A percentile compares a stretch with the other conserved stretches of the same genome.
Conservation (phyloP, 2,113 vertebrate genomes). For the Pedionomus torquatus region DNA sequence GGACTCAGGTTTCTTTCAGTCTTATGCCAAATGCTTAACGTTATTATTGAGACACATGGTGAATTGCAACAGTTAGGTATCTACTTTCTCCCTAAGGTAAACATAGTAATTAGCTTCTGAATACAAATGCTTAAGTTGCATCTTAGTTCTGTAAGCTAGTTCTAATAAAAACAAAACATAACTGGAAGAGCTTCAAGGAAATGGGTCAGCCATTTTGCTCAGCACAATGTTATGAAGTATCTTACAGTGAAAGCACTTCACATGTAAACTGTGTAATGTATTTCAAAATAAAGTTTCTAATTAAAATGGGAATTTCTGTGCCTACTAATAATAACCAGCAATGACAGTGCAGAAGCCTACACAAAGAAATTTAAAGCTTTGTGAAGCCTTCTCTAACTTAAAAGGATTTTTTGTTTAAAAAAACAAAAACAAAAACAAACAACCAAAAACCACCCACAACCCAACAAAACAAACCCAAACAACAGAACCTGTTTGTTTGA, state of each 20-base stretch:
- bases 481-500: neutral
- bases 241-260: slow-evolving; percentile 32
- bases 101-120: neutral
- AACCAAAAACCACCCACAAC: too few species aligned
- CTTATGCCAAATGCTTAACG: neutral
- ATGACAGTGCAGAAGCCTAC: neutral
- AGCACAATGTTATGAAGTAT: slow-evolving; percentile 32
- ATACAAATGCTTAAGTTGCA: slow-evolving; percentile 1
- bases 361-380: neutral
- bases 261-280: slow-evolving; percentile 59
- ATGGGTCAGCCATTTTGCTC: slow-evolving; percentile 6
- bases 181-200: slow-evolving; percentile 26
- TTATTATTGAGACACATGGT: neutral
- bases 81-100: neutral
- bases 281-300: slow-evolving; percentile 70
- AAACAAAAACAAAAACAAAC: too few species aligned
- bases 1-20: neutral
- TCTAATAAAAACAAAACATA: neutral
- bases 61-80: slow-evolving; percentile 1
- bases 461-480: too few species aligned
- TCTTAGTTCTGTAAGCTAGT: neutral
- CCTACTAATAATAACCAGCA: slow-evolving; percentile 36
- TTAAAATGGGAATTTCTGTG: slow-evolving; percentile 65
- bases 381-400: neutral
- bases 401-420: neutral